Base-by-base conservation (phyloP, 1,140 invertebrate genomes). In the Ceratina calcarata region DNA sequence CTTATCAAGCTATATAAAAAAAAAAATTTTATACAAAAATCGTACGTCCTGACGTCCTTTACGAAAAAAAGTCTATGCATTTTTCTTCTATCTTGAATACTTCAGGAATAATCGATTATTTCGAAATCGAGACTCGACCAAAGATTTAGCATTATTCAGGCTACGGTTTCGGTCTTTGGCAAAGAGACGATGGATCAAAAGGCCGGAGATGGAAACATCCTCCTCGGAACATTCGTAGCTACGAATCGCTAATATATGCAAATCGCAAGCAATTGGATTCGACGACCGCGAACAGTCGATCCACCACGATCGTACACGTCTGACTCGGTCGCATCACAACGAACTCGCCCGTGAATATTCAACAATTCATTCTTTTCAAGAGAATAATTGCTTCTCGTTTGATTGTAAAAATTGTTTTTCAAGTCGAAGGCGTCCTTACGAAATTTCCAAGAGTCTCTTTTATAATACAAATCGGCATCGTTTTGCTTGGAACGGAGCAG, bases 271-370 rank as follows among this genome's bases (percentile, higher is more conserved):
- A 22, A 61, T 49, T 61, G 16, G 15, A 70, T 32, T 70, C 55
- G 53, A 58, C 53, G 32, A 13, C n/a, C 53, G 12, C 55, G 37
- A 16, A 49, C 37, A 66, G n/a, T n/a, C n/a, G n/a, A n/a, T n/a
- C n/a, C n/a, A n/a, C n/a, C n/a, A n/a, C n/a, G n/a, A n/a, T n/a
- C n/a, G n/a, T n/a, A n/a, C n/a, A n/a, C n/a, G n/a, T n/a, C n/a
- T n/a, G n/a, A n/a, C n/a, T n/a, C n/a, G n/a, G n/a, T n/a, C n/a
- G n/a, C n/a, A n/a, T n/a, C n/a, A n/a, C n/a, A n/a, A n/a, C n/a
- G n/a, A 49, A 66, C 49, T 66, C 37, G 6, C 13, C 12, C 64
- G 37, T 66, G 37, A 66, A 66, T 66, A 66, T 66, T 66, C 65
- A 66, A 7, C 65, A 49, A 49, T 22, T 66, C 49, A 45, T 66